Base-by-base conservation (phyloP, 2,888 invertebrate genomes). In the Papilio elwesi region DNA sequence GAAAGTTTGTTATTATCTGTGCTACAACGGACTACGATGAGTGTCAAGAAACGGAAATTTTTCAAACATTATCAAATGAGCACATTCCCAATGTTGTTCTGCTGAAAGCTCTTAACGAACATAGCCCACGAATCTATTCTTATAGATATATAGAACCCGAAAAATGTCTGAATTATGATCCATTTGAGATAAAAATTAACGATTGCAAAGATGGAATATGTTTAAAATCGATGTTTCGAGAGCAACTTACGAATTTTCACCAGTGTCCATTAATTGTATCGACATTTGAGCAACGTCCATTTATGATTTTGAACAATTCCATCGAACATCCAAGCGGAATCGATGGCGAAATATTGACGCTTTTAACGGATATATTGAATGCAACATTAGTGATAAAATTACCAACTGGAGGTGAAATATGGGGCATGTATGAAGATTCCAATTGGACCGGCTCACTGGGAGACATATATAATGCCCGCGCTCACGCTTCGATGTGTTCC, bases 401-500 rank as follows among this genome's bases (percentile, higher is more conserved):
- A 49, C 85, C 89, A 0, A 43, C 57, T 3, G 78, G 78, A 6
- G 83, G 81, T 3, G 68, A 72, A 8, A 81, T 81, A 59, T 83
- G 81, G 77, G 89, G 89, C 4, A 76, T 77, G 47, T 87, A 77
- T 70, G 73, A 76, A 72, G 77, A 86, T 74, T 81, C 82, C 49
- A 87, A 84, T 75, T 89, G 90, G 90, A 88, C 89, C n/a, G 89
- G 90, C 0, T 86, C 87, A 10, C 77, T 90, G 12, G 89, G 89
- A 2, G 87, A 88, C 15, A 78, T 88, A 11, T 87, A 78, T 68
- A 87, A 87, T 67, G 76, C 75, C 11, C 78, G 76, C 9, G 85
- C 80, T 6, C 82, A 87, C 65, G 79, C 77, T 48, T 87, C 90
- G 3, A 82, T 86, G 55, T 87, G 87, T 74, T 81, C 87, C 8